These are phyloP conservation scores for Myripristis murdjan DNA, from an alignment of 2,797 vertebrate species.

Conservation along the genomic window DNA sequence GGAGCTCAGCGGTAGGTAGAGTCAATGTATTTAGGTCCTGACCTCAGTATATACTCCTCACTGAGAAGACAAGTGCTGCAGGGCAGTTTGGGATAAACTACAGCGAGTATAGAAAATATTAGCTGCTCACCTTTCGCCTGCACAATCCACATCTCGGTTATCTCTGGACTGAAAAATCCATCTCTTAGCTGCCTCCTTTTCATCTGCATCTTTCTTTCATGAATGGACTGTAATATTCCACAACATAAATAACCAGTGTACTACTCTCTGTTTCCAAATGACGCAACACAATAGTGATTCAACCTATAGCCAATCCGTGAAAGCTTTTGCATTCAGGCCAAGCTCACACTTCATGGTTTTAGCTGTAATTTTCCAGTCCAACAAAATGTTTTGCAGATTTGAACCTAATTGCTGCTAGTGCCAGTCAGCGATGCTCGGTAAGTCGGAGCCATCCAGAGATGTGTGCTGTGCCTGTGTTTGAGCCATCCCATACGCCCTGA, in stretches of 20 bases:
- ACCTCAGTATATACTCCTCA: conserved; percentile 69
- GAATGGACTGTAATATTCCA: conserved; percentile 12
- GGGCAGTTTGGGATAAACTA: conserved; percentile 64
- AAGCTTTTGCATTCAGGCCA: conserved; percentile 8
- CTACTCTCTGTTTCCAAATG: neutral
- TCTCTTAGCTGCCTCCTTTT: conserved; percentile 31
- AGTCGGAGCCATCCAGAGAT: too few species aligned
- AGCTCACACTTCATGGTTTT: too few species aligned
- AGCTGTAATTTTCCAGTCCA: too few species aligned
- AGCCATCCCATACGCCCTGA: too few species aligned
- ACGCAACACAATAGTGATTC: neutral
- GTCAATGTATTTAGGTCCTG: conserved; percentile 69
- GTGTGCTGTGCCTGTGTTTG: too few species aligned
- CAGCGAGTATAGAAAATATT: conserved; percentile 59
- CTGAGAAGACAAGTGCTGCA: conserved; percentile 71
- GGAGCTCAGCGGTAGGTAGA: conserved; percentile 66
- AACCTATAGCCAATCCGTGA: neutral
- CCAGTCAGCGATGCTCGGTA: too few species aligned
- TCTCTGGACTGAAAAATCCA: conserved; percentile 47
- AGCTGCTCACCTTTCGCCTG: conserved; percentile 32
- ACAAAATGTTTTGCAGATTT: too few species aligned
- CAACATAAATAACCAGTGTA: conserved; percentile 34
- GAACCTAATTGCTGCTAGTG: too few species aligned
- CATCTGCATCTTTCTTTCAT: conserved; percentile 31
- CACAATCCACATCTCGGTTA: conserved; percentile 19